Conservation (phyloP, 2,797 vertebrate species). For the Alauda arvensis region DNA sequence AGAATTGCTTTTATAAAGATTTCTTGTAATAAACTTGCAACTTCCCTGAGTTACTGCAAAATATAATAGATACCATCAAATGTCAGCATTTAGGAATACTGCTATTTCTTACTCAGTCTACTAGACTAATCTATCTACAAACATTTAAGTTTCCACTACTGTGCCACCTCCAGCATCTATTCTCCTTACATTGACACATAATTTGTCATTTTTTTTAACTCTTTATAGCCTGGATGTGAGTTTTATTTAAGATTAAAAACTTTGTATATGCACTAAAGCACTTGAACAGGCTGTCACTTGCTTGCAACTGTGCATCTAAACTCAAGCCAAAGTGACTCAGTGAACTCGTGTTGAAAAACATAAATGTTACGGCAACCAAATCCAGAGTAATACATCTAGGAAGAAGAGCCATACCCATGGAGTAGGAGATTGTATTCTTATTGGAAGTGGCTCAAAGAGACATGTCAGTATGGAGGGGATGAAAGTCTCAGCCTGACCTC, state of each 20-base stretch:
- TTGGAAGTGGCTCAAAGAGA: background rate
- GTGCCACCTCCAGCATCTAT: background rate
- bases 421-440: background rate
- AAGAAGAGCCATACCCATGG: background rate
- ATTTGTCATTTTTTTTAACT: background rate
- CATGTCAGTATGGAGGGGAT: background rate
- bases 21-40: background rate
- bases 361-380: background rate
- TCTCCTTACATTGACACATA: background rate
- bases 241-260: background rate
- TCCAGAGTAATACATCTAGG: background rate
- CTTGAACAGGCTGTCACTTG: background rate
- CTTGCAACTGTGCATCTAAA: background rate
- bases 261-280: background rate
- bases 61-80: background rate
- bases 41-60: accelerated
- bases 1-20: background rate
- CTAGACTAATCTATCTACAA: background rate
- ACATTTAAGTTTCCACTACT: background rate
- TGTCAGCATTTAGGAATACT: background rate
- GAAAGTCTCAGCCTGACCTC: background rate
- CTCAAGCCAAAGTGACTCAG: background rate
- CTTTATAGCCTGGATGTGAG: background rate
- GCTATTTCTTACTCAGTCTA: background rate
- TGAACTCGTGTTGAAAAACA: accelerated